Base-by-base conservation (phyloP, 1,140 invertebrate genomes). In the Hyposmocoma kahamanoa region DNA sequence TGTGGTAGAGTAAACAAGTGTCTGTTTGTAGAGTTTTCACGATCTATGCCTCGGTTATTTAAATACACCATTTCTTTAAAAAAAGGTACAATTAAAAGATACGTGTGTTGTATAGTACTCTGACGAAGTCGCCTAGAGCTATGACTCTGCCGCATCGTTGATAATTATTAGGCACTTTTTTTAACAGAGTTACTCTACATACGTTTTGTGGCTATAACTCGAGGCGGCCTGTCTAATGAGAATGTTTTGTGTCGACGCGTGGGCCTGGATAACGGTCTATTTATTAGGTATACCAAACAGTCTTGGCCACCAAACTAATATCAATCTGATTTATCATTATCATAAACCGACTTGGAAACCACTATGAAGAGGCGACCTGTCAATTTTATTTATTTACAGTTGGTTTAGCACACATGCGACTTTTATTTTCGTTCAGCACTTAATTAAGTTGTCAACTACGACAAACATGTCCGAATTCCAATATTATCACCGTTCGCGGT, bases 231-330 rank as follows among this genome's bases (percentile, higher is more conserved):
- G 34, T 54, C 53, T 67, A 72, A 72, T 76, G 67, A 67, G 59
- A 71, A 71, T 68, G 52, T 67, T 59, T 63, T 52, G 50, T 36
- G 34, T 38, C 46, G 41, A 44, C 38, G 56, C 48, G 56, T 64
- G 50, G 58, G 58, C 48, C 46, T 47, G 54, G 48, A 55, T 74
- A 79, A 74, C 72, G 72, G 72, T 68, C 59, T 61, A 59, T 45
- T 64, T 70, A 62, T 69, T 66, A 59, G 49, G 50, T 48, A 65
- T 59, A 62, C 48, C n/a, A n/a, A n/a, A n/a, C n/a, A n/a, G n/a
- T n/a, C n/a, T 59, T 46, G 32, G 50, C 53, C 62, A 45, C 50
- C 50, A 62, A 62, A 54, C 51, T 43, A 50, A 42, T 38, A n/a
- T n/a, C n/a, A n/a, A 42, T 15, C 45, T 56, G 56, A 69, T 69